Percentiles rank a stretch among this genome's conserved stretches.
Evolutionary conservation across 1,140 invertebrate species (phyloP).

Genomic region (Drosophila saltans): DNA sequence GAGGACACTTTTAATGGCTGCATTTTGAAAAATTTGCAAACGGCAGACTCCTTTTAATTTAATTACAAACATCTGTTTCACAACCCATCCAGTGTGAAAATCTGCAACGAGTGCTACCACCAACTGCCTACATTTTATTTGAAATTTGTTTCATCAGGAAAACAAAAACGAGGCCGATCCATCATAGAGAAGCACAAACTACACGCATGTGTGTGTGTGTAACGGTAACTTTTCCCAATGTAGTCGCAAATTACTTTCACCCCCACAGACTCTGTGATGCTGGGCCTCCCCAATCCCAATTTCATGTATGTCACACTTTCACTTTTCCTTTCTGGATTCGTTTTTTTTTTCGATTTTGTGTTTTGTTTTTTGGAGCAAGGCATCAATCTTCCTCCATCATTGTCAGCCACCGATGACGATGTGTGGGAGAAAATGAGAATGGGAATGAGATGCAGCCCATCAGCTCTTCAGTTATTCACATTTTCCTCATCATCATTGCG

Average conservation of each 20-base stretch:
- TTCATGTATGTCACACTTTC: slow-evolving; percentile 10
- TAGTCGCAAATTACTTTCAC: slow-evolving; percentile 4
- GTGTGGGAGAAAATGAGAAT: slow-evolving; percentile 41
- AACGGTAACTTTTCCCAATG: slow-evolving; percentile 4
- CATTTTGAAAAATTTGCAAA: slow-evolving; percentile 4
- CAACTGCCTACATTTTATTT: not conserved
- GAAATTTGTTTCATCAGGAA: not conserved
- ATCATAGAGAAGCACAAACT: slow-evolving; percentile 6
- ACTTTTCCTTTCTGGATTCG: not conserved
- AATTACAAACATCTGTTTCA: not conserved
- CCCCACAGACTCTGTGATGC: not conserved
- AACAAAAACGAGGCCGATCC: not conserved
- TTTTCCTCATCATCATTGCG: slow-evolving; percentile 8
- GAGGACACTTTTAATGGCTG: slow-evolving; percentile 4
- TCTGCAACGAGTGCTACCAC: not conserved
- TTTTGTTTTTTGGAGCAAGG: slow-evolving; percentile 43
- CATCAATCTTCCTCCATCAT: slow-evolving; percentile 77
- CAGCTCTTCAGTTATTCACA: not conserved
- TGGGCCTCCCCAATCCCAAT: not conserved
- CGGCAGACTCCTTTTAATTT: not conserved
- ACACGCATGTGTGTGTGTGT: not conserved
- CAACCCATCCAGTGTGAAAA: not conserved
- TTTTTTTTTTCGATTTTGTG: slow-evolving; percentile 8
- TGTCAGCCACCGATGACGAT: slow-evolving; percentile 71
- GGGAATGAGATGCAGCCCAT: slow-evolving; percentile 2